Percentiles rank a stretch among this genome's conserved stretches.
Evolutionary conservation across 2,797 vertebrate genomes (phyloP).

Genomic region (Sternotherus odoratus): DNA sequence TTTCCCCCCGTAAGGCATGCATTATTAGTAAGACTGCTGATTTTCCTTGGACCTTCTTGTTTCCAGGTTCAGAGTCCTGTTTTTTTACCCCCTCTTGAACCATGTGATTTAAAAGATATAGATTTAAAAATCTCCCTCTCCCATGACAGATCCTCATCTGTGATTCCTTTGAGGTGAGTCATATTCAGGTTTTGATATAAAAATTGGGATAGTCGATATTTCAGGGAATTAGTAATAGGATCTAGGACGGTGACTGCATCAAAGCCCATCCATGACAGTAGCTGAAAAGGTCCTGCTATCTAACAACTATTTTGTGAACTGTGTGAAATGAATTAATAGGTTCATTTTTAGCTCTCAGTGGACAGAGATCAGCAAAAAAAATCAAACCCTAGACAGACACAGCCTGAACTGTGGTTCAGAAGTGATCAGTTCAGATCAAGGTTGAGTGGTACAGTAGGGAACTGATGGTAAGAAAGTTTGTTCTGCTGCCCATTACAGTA

Average conservation of each 20-base stretch:
- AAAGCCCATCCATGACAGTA: background rate
- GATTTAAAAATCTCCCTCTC: background rate
- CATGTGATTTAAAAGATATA: background rate
- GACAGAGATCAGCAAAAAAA: background rate
- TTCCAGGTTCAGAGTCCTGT: conserved; percentile 6
- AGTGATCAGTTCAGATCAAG: background rate
- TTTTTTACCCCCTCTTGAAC: background rate
- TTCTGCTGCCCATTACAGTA: accelerated
- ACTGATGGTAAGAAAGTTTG: background rate
- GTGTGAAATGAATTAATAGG: background rate
- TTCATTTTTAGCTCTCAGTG: background rate
- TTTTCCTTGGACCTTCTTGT: background rate
- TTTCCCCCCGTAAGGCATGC: background rate
- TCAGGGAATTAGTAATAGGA: background rate
- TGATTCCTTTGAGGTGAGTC: background rate
- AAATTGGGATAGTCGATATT: background rate
- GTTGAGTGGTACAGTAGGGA: background rate
- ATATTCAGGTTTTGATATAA: background rate
- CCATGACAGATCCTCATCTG: background rate
- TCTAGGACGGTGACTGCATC: background rate
- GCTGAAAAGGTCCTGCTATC: background rate
- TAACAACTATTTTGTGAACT: background rate
- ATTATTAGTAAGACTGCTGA: background rate
- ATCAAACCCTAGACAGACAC: background rate
- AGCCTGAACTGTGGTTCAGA: background rate